Conservation (phyloP, 2,113 vertebrate genomes). For the Ceyx margarethae region DNA sequence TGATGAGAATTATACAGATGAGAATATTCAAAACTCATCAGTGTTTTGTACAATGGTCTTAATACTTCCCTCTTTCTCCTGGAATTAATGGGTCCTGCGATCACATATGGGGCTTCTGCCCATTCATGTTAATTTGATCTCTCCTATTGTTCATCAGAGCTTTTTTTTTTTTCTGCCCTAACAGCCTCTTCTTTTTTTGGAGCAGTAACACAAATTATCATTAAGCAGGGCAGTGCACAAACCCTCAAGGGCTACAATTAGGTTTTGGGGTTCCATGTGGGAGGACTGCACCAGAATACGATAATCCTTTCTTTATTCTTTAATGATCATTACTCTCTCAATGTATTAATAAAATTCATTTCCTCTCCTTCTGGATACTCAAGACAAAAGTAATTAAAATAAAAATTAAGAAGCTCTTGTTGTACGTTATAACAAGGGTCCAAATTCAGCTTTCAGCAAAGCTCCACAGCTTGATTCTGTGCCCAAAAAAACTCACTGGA, state of each 20-base stretch:
- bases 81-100: neutral
- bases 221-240: conserved; percentile 59
- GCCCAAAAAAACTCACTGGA: neutral
- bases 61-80: conserved; percentile 24
- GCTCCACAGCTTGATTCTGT: neutral
- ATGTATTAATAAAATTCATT: conserved; percentile 56
- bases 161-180: conserved; percentile 31
- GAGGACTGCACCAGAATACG: conserved; percentile 49
- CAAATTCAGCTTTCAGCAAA: conserved; percentile 14
- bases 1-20: conserved; percentile 7
- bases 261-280: conserved; percentile 52
- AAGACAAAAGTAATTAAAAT: conserved; percentile 58
- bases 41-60: conserved; percentile 12
- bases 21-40: conserved; percentile 21
- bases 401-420: conserved; percentile 40
- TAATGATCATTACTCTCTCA: conserved; percentile 50
- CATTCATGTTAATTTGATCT: conserved; percentile 54
- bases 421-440: neutral
- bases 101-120: conserved; percentile 49
- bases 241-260: conserved; percentile 59
- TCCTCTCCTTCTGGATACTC: conserved; percentile 41
- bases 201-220: conserved; percentile 55
- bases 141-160: conserved; percentile 50
- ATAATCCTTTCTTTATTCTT: conserved; percentile 55
- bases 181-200: conserved; percentile 49